Base-by-base conservation (phyloP, 1,140 invertebrate species). In the Diorhabda elongata region DNA sequence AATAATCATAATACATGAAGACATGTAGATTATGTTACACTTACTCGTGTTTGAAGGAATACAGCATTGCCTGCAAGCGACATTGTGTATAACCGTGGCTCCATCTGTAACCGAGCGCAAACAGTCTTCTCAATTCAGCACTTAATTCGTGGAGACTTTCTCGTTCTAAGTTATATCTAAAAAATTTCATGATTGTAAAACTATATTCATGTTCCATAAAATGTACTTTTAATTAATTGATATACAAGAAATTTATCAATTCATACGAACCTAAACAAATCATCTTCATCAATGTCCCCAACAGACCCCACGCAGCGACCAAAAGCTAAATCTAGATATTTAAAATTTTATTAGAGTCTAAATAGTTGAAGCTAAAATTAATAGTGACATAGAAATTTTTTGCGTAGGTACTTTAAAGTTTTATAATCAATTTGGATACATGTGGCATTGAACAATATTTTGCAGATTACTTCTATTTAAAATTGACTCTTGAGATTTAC, bases 51-150 rank as follows among this genome's bases (percentile, higher is more conserved):
- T 85, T 83, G 64, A 87, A 82, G 62, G 89, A 85, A 73, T 90
- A 87, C 2, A 94, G 84, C 77, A 92, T 85, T 42, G 87, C 88
- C 80, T 93, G 91, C 56, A 95, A 85, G 45, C 91, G 84, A 76
- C 92, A 95, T 81, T 94, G 93, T 0, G 92, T 93, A 79, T 92
- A 93, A 0, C 87, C 85, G 79, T 94, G 88, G 69, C 87, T 86
- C 92, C 92, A 94, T 69, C 90, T 85, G 80, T 93, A 93, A 1
- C 91, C 91, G 8, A 87, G 82, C 2, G 83, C 81, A 62, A 90
- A 87, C 43, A 93, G 82, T 64, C 85, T 82, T 74, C 90, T 86
- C 69, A 92, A 82, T 80, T 92, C 89, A 11, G 80, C 79, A 74
- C 91, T 89, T 68, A 94, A 83, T 69, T 86, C 81, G 62, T 89